Percentiles rank a stretch among this genome's conserved stretches.
phyloP scores from a whole-genome alignment of 2,888 invertebrate species.

The Formica aserva region DNA sequence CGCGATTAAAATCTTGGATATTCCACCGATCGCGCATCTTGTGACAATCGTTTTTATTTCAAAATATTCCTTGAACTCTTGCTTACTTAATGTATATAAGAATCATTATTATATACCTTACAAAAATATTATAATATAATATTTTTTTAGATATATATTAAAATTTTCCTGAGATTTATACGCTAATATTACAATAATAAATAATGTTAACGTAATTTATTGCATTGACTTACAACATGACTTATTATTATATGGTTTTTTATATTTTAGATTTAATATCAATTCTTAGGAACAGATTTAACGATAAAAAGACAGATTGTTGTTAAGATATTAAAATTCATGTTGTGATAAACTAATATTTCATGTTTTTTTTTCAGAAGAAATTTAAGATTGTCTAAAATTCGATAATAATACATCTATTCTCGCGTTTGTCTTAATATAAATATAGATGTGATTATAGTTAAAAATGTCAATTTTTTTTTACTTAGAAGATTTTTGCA shows the following conservation, averaged over 20 bases:
- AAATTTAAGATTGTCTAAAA: background rate
- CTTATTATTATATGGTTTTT: background rate
- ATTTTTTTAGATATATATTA: background rate
- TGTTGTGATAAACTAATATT: background rate
- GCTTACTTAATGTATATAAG: no score
- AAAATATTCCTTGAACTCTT: no score
- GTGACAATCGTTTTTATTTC: background rate
- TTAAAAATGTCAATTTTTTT: background rate
- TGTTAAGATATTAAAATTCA: background rate
- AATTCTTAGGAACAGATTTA: background rate
- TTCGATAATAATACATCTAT: background rate
- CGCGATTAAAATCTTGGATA: constrained; percentile 50
- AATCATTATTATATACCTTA: no score
- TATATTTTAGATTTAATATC: background rate
- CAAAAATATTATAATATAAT: background rate
- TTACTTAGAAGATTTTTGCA: background rate
- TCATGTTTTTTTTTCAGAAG: background rate
- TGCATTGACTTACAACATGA: background rate
- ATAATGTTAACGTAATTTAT: background rate
- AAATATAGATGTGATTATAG: background rate
- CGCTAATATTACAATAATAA: no score
- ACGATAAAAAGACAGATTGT: background rate
- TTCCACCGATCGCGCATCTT: background rate
- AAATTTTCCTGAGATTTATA: background rate
- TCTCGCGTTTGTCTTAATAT: background rate